Evolutionary conservation across 2,113 vertebrate genomes (phyloP).

Genomic region (Aegypius monachus): DNA sequence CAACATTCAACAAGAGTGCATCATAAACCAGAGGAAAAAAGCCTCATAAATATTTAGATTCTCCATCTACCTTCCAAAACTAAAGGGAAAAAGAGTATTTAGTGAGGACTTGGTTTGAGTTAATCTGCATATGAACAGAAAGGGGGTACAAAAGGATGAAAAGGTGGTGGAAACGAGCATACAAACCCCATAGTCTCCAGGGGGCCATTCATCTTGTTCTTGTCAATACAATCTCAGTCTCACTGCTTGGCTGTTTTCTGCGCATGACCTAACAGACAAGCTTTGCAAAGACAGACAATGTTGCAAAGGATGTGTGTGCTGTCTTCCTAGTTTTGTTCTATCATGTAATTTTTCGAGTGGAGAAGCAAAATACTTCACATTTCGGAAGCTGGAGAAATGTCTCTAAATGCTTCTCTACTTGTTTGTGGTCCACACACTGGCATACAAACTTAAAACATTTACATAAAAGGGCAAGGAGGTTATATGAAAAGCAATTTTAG

Average conservation of each 20-base stretch:
- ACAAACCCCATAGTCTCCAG: constrained; percentile 71
- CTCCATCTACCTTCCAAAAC: constrained; percentile 66
- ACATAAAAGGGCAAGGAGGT: neutral
- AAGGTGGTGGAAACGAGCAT: constrained; percentile 72
- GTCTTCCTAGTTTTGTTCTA: neutral
- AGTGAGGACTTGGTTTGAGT: constrained; percentile 57
- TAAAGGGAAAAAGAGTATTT: constrained; percentile 63
- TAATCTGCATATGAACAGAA: constrained; percentile 83
- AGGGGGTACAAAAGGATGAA: constrained; percentile 76
- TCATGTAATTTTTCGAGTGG: neutral
- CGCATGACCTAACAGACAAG: constrained; percentile 57
- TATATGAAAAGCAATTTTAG: neutral
- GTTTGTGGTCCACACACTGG: neutral
- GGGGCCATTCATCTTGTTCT: constrained; percentile 73
- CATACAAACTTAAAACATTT: neutral
- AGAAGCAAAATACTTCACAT: neutral
- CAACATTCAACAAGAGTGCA: constrained; percentile 74
- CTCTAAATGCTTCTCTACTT: neutral
- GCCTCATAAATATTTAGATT: constrained; percentile 81
- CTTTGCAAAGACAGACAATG: neutral
- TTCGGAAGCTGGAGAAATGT: neutral
- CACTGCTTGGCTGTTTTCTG: constrained; percentile 50
- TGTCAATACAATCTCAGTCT: constrained; percentile 63
- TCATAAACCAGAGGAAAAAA: constrained; percentile 67
- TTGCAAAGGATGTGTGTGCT: neutral